Evolutionary conservation across 1,140 invertebrate species (phyloP).

Genomic region (Zophobas atratus): DNA sequence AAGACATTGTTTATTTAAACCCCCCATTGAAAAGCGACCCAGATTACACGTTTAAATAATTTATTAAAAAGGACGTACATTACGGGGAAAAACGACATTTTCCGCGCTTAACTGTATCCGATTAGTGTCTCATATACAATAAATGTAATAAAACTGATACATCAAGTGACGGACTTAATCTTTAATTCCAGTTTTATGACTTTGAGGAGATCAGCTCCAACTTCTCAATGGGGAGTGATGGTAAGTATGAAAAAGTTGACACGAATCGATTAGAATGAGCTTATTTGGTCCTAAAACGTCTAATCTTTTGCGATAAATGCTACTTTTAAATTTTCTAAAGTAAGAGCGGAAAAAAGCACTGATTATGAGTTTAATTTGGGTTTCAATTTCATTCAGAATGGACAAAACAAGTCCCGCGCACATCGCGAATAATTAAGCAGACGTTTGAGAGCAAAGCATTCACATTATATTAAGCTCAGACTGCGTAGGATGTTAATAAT

Average conservation of each 20-base stretch:
- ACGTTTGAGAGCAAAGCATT: no score
- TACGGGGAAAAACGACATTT: conserved; percentile 13
- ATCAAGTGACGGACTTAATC: conserved; percentile 11
- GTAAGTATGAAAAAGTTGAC: conserved; percentile 38
- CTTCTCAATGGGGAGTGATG: conserved; percentile 13
- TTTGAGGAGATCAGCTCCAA: conserved; percentile 16
- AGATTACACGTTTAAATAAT: conserved; percentile 25
- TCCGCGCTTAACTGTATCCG: conserved; percentile 1
- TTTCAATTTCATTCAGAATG: no score
- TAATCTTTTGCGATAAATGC: no score
- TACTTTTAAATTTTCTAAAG: no score
- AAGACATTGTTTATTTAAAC: conserved; percentile 56
- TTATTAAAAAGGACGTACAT: conserved; percentile 19
- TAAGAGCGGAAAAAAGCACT: no score
- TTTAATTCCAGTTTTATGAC: conserved; percentile 34
- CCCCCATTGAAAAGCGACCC: conserved; percentile 43
- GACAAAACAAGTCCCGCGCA: no score
- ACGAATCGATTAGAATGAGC: conserved; percentile 15
- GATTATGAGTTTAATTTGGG: no score
- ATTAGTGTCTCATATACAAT: conserved; percentile 4
- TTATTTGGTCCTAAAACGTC: background rate
- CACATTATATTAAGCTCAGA: no score
- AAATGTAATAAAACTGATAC: conserved; percentile 31
- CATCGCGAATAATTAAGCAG: no score
- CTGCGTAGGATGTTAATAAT: no score